These are phyloP conservation scores for Goniozus legneri DNA, from an alignment of 1,140 invertebrate species.

Conservation along the genomic window DNA sequence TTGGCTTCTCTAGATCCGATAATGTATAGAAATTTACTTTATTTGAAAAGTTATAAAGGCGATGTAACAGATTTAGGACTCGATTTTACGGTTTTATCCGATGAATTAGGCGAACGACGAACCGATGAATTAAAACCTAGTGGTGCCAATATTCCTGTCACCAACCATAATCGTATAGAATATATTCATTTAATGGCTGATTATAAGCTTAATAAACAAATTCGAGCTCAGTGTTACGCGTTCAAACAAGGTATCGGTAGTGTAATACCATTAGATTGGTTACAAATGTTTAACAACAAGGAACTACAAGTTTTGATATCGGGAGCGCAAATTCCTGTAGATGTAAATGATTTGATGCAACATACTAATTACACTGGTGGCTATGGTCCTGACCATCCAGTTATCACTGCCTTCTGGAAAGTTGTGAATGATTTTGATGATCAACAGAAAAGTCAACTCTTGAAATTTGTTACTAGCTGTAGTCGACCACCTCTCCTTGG, in stretches of 20 bases:
- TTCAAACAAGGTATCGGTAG: slow-evolving; percentile 84
- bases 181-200: slow-evolving; percentile 96
- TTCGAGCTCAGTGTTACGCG: slow-evolving; percentile 79
- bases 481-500: slow-evolving; percentile 94
- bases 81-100: slow-evolving; percentile 90
- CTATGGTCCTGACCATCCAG: slow-evolving; percentile 75
- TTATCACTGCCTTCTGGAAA: slow-evolving; percentile 78
- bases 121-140: slow-evolving; percentile 88
- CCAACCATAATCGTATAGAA: slow-evolving; percentile 87
- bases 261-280: slow-evolving; percentile 86
- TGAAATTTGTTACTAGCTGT: slow-evolving; percentile 97
- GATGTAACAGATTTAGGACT: slow-evolving; percentile 79
- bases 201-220: slow-evolving; percentile 93
- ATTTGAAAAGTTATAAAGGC: slow-evolving; percentile 76
- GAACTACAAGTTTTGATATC: slow-evolving; percentile 94
- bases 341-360: slow-evolving; percentile 81
- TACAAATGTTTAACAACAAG: slow-evolving; percentile 91
- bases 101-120: slow-evolving; percentile 86
- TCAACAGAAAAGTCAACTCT: slow-evolving; percentile 76
- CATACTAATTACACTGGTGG: slow-evolving; percentile 86
- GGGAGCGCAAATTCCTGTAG: slow-evolving; percentile 87
- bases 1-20: slow-evolving; percentile 89
- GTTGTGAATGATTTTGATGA: slow-evolving; percentile 82
- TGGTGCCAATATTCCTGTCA: slow-evolving; percentile 86
- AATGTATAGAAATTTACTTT: slow-evolving; percentile 86